These are phyloP conservation scores for Heterodera carotae DNA, from an alignment of 1,140 invertebrate species.

Conservation along the genomic window DNA sequence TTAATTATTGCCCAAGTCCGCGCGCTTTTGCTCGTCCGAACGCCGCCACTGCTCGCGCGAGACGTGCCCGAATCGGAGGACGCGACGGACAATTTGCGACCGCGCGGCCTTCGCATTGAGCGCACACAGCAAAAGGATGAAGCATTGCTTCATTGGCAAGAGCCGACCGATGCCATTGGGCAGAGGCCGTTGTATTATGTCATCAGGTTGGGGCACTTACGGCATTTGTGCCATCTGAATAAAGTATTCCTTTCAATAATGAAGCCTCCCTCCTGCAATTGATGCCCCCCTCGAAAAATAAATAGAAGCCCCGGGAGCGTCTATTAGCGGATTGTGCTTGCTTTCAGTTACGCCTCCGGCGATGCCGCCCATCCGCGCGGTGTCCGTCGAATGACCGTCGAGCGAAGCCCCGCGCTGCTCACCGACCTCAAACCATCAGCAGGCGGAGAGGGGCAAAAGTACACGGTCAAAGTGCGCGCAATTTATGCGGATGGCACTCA, in stretches of 20 bases:
- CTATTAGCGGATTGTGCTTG: too few relatives aligned
- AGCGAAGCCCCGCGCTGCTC: constrained; percentile 21
- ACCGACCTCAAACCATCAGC: constrained; percentile 16
- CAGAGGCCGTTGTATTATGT: constrained; percentile 11
- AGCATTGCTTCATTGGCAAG: constrained; percentile 17
- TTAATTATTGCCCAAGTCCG: not conserved
- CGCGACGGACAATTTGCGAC: not conserved
- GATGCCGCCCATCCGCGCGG: not conserved
- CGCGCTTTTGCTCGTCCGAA: constrained; percentile 14
- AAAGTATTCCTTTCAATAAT: too few relatives aligned
- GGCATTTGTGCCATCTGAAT: too few relatives aligned
- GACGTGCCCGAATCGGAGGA: constrained; percentile 7
- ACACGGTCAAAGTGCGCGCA: constrained; percentile 13
- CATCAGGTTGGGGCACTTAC: constrained; percentile 4
- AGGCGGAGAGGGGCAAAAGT: not conserved
- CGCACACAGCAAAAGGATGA: constrained; percentile 17
- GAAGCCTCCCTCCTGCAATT: too few relatives aligned
- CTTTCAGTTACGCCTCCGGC: constrained; percentile 20
- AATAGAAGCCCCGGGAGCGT: not conserved
- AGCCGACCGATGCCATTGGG: constrained; percentile 2
- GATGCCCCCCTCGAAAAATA: too few relatives aligned
- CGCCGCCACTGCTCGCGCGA: not conserved
- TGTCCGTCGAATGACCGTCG: constrained; percentile 12
- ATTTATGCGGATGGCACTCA: constrained; percentile 11
- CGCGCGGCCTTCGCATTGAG: constrained; percentile 8